Percentiles rank a stretch among this genome's conserved stretches.
These are phyloP conservation scores for Tachuris rubrigastra DNA, from an alignment of 2,113 vertebrate species.

Conservation along the genomic window DNA sequence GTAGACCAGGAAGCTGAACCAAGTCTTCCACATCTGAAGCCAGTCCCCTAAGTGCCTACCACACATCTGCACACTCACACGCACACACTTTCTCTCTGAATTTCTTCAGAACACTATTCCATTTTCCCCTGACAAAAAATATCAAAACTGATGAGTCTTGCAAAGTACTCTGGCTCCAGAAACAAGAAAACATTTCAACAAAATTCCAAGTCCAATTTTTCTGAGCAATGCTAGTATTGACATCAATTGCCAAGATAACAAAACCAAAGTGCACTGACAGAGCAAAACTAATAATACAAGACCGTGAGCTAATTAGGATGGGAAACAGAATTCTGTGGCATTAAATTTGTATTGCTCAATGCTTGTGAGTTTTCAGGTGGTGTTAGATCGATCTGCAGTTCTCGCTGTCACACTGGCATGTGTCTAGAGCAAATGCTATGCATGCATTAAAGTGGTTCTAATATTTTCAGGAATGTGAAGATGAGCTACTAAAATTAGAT, in stretches of 20 bases:
- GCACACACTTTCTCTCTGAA: neutral
- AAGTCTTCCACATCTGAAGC: slow-evolving; percentile 1
- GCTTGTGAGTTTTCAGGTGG: neutral
- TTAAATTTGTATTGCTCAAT: neutral
- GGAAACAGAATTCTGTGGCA: neutral
- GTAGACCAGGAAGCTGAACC: slow-evolving; percentile 22
- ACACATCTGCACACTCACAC: neutral
- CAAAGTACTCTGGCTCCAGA: slow-evolving; percentile 5
- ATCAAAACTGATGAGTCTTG: neutral
- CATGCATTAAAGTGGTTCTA: neutral
- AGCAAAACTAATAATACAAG: neutral
- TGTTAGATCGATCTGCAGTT: neutral
- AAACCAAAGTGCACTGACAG: neutral
- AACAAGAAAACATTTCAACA: neutral
- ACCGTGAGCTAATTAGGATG: neutral
- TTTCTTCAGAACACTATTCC: neutral
- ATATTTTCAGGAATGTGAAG: neutral
- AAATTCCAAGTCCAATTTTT: slow-evolving; percentile 3
- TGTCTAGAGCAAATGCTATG: neutral
- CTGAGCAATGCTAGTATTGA: neutral
- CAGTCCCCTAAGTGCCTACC: neutral
- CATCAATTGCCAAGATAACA: slow-evolving; percentile 4
- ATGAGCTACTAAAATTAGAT: neutral
- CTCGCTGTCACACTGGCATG: neutral
- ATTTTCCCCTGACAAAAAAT: neutral